These are phyloP conservation scores for Phyto melanocephala DNA, from an alignment of 2,888 invertebrate genomes.

Conservation along the genomic window DNA sequence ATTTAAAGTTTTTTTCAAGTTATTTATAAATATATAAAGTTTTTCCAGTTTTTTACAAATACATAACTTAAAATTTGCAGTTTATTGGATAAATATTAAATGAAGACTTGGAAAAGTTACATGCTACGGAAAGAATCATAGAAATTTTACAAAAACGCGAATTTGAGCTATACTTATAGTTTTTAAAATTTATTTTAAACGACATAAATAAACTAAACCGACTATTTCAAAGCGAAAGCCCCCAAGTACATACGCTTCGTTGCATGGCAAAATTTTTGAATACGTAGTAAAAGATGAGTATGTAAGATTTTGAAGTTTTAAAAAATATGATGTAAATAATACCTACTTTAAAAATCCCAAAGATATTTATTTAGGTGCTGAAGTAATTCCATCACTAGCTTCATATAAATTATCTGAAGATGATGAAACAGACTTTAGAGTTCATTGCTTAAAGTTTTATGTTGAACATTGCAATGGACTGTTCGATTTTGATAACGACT, in stretches of 20 bases:
- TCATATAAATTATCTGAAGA: background rate
- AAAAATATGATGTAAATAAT: background rate
- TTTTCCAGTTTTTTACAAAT: too few relatives aligned
- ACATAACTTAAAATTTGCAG: too few relatives aligned
- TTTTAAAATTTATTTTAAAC: background rate
- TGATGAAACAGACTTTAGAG: background rate
- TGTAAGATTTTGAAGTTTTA: background rate
- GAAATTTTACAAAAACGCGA: too few relatives aligned
- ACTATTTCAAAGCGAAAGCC: background rate
- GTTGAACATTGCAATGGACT: conserved; percentile 19
- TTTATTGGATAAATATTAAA: too few relatives aligned
- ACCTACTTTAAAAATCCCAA: background rate
- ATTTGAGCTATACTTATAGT: too few relatives aligned
- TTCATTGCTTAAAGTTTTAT: conserved; percentile 10
- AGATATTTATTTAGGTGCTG: background rate
- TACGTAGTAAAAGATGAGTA: background rate
- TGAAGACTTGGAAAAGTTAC: too few relatives aligned
- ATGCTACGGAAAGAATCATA: too few relatives aligned
- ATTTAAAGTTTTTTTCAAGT: too few relatives aligned
- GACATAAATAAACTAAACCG: background rate
- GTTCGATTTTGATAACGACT: conserved; percentile 6
- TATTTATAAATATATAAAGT: too few relatives aligned
- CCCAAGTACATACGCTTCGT: background rate
- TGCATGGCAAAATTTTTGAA: background rate
- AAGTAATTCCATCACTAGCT: background rate